Evolutionary conservation across 2,888 invertebrate genomes (phyloP).

Genomic region (Ophioninae sp.): DNA sequence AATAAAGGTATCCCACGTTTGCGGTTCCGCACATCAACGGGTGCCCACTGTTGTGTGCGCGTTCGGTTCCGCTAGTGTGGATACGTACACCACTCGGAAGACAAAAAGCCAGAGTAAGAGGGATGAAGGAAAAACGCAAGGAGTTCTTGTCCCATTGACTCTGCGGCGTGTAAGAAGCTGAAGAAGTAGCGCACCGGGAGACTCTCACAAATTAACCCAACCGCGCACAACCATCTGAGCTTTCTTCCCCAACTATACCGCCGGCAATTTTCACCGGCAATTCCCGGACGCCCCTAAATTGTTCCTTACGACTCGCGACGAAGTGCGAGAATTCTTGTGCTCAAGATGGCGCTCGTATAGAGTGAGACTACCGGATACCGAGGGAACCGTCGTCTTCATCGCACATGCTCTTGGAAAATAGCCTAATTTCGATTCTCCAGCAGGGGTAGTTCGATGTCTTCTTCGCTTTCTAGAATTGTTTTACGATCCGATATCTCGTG

Average conservation of each 20-base stretch:
- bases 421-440: conserved; percentile 46
- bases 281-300: conserved; percentile 74
- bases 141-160: conserved; percentile 46
- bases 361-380: conserved; percentile 4
- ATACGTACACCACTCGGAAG: not conserved
- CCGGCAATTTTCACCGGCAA: conserved; percentile 77
- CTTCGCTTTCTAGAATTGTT: conserved; percentile 8
- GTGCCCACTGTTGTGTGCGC: not conserved
- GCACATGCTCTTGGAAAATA: conserved; percentile 17
- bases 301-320: conserved; percentile 64
- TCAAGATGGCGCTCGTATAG: conserved; percentile 8
- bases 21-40: conserved; percentile 27
- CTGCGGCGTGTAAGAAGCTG: conserved; percentile 47
- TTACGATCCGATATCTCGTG: not conserved
- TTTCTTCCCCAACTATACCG: conserved; percentile 72
- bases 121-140: conserved; percentile 38
- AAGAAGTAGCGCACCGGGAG: conserved; percentile 37
- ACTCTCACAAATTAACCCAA: conserved; percentile 77
- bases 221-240: conserved; percentile 66
- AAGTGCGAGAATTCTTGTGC: conserved; percentile 38
- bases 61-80: not conserved
- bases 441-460: conserved; percentile 5
- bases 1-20: conserved; percentile 47
- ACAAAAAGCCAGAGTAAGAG: conserved; percentile 35
- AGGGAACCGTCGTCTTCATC: conserved; percentile 7